Percentiles rank a stretch among this genome's conserved stretches.
Evolutionary conservation across 2,113 vertebrate genomes (phyloP).

Genomic region (Prochilodus magdalenae): DNA sequence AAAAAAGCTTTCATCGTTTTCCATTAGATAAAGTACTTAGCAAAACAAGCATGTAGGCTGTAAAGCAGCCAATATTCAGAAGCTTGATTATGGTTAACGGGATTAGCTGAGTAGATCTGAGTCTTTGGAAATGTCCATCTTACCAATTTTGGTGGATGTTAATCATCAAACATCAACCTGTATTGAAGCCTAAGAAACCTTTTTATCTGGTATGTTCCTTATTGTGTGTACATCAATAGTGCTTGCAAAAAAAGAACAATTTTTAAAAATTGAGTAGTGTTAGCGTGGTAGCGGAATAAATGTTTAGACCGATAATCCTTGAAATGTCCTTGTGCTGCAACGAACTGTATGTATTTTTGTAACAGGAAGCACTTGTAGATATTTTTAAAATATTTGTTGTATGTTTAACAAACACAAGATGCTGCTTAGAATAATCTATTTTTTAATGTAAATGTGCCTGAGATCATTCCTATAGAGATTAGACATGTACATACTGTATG

Average conservation of each 20-base stretch:
- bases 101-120: background rate
- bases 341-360: constrained; percentile 67
- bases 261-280: constrained; percentile 36
- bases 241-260: constrained; percentile 29
- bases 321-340: constrained; percentile 59
- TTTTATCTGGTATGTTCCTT: constrained; percentile 11
- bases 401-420: constrained; percentile 60
- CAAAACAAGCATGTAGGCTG: background rate
- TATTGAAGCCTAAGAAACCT: constrained; percentile 39
- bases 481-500: constrained; percentile 58
- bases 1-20: constrained; percentile 1
- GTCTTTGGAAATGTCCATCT: background rate
- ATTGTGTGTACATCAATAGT: constrained; percentile 32
- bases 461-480: constrained; percentile 58
- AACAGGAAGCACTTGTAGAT: constrained; percentile 64
- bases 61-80: background rate
- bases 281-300: constrained; percentile 48
- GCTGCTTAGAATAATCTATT: constrained; percentile 67
- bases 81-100: background rate
- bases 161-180: constrained; percentile 6
- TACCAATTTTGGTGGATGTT: background rate
- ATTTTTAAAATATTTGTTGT: constrained; percentile 60
- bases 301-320: constrained; percentile 53
- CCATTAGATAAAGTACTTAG: background rate
- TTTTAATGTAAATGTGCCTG: constrained; percentile 63